Evolutionary conservation across 2,797 vertebrate genomes (phyloP), one percentile per base, ranked within the genome.

Genomic region (Semotilus atromaculatus): DNA sequence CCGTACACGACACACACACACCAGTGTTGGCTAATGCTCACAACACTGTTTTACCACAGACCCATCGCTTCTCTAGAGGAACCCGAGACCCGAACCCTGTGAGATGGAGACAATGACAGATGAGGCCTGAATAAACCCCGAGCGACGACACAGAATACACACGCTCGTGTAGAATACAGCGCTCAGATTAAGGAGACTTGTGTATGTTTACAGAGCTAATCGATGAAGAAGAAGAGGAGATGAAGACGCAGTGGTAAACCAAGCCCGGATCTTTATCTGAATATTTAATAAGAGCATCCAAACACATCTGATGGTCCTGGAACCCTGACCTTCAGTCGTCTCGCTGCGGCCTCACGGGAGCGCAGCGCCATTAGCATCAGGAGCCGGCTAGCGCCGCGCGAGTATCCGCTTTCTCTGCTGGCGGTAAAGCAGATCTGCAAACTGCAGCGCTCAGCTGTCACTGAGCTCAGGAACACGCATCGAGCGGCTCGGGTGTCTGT

Each of bases 271-370:
- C 86, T 89, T n/a, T 86, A 88, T 86, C 91, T 95, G 88, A 94
- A 95, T 95, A 94, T 95, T 95, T 95, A 94, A 95, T 95, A 92
- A 86, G 90, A 89, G 91, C 85, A 89, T 91, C 90, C 89, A 87
- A 88, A 89, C 88, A 89, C 80, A 84, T 84, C 85, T 76, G 76
- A 90, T 87, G 67, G 66, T 80, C 82, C 80, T 40, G 40, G 83
- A 72, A 79, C 83, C 48, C 77, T 85, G 86, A 88, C 90, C 86
- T 85, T 74, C 64, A 85, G 40, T 80, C 76, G 67, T 88, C 87
- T 89, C 80, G 34, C 77, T 86, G 85, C 55, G 64, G 34, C 86
- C 87, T 83, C 36, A 5, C 1, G 91, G 88, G 91, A 91, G 31
- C 45, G 53, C 60, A n/a, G 79, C 82, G 75, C 85, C 88, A 91